phyloP scores from a whole-genome alignment of 2,797 vertebrate genomes.

The Notamacropus eugenii region DNA sequence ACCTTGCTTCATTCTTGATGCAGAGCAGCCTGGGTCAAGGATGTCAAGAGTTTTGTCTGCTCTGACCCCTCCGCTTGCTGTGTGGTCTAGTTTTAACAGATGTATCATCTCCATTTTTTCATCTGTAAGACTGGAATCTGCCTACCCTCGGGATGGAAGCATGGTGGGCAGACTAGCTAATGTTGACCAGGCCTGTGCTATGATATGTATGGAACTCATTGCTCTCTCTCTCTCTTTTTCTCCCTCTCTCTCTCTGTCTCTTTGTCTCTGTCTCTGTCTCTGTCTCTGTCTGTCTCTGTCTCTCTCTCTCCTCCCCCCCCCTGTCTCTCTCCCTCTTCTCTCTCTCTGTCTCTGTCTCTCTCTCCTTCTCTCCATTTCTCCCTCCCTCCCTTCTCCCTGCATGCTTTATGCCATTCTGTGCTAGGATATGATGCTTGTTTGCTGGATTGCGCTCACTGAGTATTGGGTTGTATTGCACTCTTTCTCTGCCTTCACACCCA shows the following conservation, averaged over 20 bases:
- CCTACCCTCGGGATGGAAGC: background rate
- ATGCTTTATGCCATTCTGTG: background rate
- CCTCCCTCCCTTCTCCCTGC: background rate
- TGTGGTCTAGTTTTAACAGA: background rate
- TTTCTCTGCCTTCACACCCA: background rate
- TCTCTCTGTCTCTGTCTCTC: fast-evolving
- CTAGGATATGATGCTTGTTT: background rate
- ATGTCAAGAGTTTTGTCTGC: background rate
- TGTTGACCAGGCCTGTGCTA: background rate
- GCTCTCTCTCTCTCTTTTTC: no score
- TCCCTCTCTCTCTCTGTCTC: background rate
- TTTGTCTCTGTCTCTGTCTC: fast-evolving
- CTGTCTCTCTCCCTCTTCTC: no score
- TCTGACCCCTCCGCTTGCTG: background rate
- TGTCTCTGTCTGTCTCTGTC: background rate
- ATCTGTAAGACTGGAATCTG: background rate
- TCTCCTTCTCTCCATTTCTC: background rate
- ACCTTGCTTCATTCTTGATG: background rate
- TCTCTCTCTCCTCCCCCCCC: fast-evolving
- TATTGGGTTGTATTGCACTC: background rate
- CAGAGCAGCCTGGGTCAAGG: background rate
- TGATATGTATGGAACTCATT: background rate
- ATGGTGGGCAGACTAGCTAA: background rate
- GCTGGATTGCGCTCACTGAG: background rate
- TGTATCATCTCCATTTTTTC: background rate